Percentiles rank a stretch among this genome's conserved stretches.
These are phyloP conservation scores for Brachionus asplanchnoidis DNA, from an alignment of 1,140 invertebrate genomes.

Conservation along the genomic window DNA sequence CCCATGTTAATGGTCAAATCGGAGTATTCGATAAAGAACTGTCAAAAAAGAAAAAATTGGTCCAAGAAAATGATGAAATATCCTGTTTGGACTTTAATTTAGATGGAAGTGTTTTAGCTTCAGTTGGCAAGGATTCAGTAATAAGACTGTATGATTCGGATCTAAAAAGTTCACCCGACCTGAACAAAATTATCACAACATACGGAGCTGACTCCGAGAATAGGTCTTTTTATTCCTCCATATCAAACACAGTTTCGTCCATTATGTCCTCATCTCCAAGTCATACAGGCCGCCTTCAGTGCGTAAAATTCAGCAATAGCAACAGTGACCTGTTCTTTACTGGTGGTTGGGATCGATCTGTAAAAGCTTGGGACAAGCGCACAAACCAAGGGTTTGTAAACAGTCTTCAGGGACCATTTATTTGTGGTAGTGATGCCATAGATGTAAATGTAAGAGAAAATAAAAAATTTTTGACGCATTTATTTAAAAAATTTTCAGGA, in stretches of 20 bases:
- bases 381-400: constrained; percentile 2
- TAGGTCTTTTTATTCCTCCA: neutral
- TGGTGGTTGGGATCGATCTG: constrained; percentile 30
- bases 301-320: constrained; percentile 24
- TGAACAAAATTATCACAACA: neutral
- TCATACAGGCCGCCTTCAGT: constrained; percentile 19
- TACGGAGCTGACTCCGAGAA: neutral
- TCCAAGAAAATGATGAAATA: constrained; percentile 34
- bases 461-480: too few relatives aligned
- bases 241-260: neutral
- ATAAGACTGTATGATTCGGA: constrained; percentile 15
- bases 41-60: neutral
- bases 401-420: constrained; percentile 10
- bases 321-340: neutral
- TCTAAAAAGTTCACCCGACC: neutral
- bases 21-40: constrained; percentile 1
- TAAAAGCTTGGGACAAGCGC: constrained; percentile 18
- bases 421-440: constrained; percentile 41
- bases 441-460: constrained; percentile 17
- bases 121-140: constrained; percentile 12
- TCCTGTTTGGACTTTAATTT: constrained; percentile 17
- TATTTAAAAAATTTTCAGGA: neutral
- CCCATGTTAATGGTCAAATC: constrained; percentile 30
- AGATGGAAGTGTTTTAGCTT: neutral
- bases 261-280: neutral